Base-by-base conservation (phyloP, 2,888 invertebrate genomes). In the Ashinkailepas kermadecensis region DNA sequence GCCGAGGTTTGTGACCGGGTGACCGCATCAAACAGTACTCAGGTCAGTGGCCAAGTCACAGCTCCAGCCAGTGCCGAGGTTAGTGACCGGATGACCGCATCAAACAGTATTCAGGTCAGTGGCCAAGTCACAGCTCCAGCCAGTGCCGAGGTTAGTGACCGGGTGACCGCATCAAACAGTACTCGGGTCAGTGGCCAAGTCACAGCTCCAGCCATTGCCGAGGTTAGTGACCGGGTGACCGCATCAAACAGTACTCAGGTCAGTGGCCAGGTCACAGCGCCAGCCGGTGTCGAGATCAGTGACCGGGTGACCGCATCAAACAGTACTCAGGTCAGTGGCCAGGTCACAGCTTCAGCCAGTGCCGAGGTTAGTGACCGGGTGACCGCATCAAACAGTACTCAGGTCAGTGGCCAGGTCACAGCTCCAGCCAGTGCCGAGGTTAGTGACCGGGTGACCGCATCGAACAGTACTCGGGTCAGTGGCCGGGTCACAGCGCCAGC, bases 251-350 rank as follows among this genome's bases (percentile, higher is more conserved):
- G 39, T 39, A 4, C 39, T 39, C 2, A 39, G 1, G 39, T 39
- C 39, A 39, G 39, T 39, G 39, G 39, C 39, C 39, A 39, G 39
- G 39, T 39, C 65, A 15, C 39, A 39, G 62, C 62, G 15, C 62
- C 62, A 18, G 18, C 18, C 18, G 62, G n/a, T n/a, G n/a, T n/a
- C n/a, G n/a, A n/a, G n/a, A n/a, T n/a, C n/a, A n/a, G n/a, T n/a
- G n/a, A n/a, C n/a, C n/a, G n/a, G n/a, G n/a, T n/a, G n/a, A 74
- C 74, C 54, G 74, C 56, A 74, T 74, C 74, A 74, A 74, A 13
- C 74, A 74, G 74, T 74, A 74, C 74, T 15, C 74, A 54, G 74
- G 74, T 74, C 21, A 74, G 74, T 23, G 23, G 39, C 39, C 39
- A 39, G 39, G 39, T 39, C 65, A 15, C 39, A 39, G 62, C 62